Base-by-base conservation (phyloP, 2,888 invertebrate species). In the Copidosoma aretas region DNA sequence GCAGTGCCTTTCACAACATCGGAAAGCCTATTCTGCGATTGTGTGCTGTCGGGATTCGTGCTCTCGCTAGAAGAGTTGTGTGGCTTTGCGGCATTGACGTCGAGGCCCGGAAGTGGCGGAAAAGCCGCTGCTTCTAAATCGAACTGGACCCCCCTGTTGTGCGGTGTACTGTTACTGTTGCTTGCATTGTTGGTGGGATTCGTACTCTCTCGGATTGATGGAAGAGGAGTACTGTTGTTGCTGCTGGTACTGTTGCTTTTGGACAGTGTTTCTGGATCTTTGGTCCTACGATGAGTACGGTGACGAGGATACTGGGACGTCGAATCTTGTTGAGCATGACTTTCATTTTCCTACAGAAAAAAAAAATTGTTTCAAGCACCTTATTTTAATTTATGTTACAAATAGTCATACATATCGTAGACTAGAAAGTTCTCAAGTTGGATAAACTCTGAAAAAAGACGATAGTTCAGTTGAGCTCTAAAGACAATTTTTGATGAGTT, bases 1-100 rank as follows among this genome's bases (percentile, higher is more conserved):
- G 89, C 89, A 52, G 90, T 90, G 67, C 91, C 91, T 77, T 92
- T 92, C 59, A 93, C 93, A 54, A 93, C 92, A 82, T 93, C 93
- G 15, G 93, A 89, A 78, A 93, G 86, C 80, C 92, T 89, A 82
- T 87, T 89, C 80, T 89, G 86, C 67, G 85, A 84, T 75, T 79
- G 76, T 65, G 75, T 73, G 72, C 78, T 79, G 65, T 80, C 79
- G 22, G 65, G 19, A 39, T 68, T 68, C 64, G 76, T 75, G 66
- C 74, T 73, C 71, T 83, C 82, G 57, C 71, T 74, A 39, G 77
- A 77, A 41, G 77, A 65, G 68, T 76, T 80, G 69, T 80, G 80
- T 25, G 77, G 71, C 69, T 81, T 81, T 63, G 76, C 75, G 59
- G 78, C 75, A 73, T 83, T 85, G 70, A 81, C 81, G 73, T 86